Conservation (phyloP, 1,140 invertebrate species). For the Drosophila orena region DNA sequence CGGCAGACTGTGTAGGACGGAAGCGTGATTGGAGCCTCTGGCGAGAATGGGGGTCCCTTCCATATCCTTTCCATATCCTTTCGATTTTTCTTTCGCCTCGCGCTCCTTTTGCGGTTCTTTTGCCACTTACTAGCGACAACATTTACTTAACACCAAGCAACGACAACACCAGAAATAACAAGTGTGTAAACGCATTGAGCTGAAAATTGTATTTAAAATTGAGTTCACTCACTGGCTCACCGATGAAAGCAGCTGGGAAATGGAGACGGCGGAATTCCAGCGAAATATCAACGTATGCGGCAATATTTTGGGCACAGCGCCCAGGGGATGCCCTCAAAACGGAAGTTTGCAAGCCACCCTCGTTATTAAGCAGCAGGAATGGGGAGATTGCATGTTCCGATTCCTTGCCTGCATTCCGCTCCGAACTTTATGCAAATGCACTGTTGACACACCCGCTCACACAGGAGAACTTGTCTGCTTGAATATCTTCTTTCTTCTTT, state of each 20-base stretch:
- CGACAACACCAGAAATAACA: constrained; percentile 57
- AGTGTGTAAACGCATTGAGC: constrained; percentile 63
- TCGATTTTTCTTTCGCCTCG: background rate
- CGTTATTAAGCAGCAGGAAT: constrained; percentile 30
- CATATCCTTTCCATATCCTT: constrained; percentile 28
- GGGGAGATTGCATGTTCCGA: constrained; percentile 53
- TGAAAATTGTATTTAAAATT: constrained; percentile 80
- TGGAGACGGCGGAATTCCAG: background rate
- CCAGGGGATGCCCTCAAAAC: constrained; percentile 16
- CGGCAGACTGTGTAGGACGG: constrained; percentile 50
- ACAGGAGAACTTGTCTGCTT: constrained; percentile 17
- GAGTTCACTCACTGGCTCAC: constrained; percentile 38
- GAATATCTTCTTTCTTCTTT: constrained; percentile 19
- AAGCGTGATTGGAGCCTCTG: constrained; percentile 43
- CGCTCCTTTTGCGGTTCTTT: constrained; percentile 27
- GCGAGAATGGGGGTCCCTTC: constrained; percentile 18
- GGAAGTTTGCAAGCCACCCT: constrained; percentile 41
- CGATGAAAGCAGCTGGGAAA: background rate
- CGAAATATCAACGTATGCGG: constrained; percentile 54
- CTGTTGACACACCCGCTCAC: constrained; percentile 53
- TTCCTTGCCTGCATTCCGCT: constrained; percentile 38
- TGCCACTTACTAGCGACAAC: constrained; percentile 78
- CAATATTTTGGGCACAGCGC: constrained; percentile 27
- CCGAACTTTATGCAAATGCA: constrained; percentile 76
- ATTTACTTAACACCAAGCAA: constrained; percentile 76